Percentiles rank a stretch among this genome's conserved stretches.
Evolutionary conservation across 2,113 vertebrate species (phyloP).

Genomic region (Etheostoma cragini): DNA sequence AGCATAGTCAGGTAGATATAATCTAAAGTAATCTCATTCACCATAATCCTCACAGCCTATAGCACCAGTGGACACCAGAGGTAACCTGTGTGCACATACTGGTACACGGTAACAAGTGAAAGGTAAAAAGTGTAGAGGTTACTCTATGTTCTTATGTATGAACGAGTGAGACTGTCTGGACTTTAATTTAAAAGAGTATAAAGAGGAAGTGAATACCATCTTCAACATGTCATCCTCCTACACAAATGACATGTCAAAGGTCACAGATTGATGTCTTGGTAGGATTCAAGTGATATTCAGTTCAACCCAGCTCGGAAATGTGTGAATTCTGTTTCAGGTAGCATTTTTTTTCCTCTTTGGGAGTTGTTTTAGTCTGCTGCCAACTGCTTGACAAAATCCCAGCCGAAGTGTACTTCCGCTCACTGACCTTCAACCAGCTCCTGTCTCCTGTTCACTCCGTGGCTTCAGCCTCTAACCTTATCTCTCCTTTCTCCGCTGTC

Average conservation of each 20-base stretch:
- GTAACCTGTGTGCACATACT: background rate
- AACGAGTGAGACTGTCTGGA: background rate
- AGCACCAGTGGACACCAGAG: background rate
- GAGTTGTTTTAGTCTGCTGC: conserved; percentile 17
- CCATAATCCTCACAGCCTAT: conserved; percentile 43
- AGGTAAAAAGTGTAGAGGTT: background rate
- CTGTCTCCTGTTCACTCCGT: conserved; percentile 17
- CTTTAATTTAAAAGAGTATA: background rate
- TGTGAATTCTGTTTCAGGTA: background rate
- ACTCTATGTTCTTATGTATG: background rate
- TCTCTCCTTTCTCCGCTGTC: conserved; percentile 16
- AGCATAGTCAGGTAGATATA: conserved; percentile 43
- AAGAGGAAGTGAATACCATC: background rate
- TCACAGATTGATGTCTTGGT: conserved; percentile 1
- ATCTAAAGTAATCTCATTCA: conserved; percentile 59
- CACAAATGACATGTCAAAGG: conserved; percentile 24
- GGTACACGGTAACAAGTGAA: background rate
- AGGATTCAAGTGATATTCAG: background rate
- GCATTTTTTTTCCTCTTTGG: background rate
- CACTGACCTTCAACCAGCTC: conserved; percentile 59
- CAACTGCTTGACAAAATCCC: conserved; percentile 54
- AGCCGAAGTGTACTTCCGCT: conserved; percentile 35
- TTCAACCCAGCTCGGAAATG: background rate
- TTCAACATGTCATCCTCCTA: background rate
- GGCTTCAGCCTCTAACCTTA: conserved; percentile 38